Evolutionary conservation across 2,888 invertebrate genomes (phyloP).

Genomic region (Masnerella sp.): DNA sequence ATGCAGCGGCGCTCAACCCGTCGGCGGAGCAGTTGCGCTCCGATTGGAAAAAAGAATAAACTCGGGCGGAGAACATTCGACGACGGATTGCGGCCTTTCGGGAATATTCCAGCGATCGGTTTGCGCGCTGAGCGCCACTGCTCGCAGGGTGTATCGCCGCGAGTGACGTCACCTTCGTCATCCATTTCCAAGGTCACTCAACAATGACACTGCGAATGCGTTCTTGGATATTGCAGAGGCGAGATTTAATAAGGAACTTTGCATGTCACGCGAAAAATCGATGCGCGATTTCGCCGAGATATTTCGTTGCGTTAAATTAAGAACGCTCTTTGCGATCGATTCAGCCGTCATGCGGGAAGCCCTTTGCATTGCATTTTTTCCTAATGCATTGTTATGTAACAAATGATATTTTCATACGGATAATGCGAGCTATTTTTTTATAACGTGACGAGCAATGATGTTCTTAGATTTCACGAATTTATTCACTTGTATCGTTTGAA

Average conservation of each 20-base stretch:
- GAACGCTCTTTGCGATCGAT: slow-evolving; percentile 38
- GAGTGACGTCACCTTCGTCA: slow-evolving; percentile 57
- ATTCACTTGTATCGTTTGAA: no score
- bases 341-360: slow-evolving; percentile 28
- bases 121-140: slow-evolving; percentile 45
- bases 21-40: no score
- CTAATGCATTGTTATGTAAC: slow-evolving; percentile 11
- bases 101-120: slow-evolving; percentile 35
- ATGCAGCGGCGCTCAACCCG: slow-evolving; percentile 27
- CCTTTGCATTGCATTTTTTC: slow-evolving; percentile 37
- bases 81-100: no score
- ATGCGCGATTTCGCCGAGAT: slow-evolving; percentile 24
- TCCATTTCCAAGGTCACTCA: slow-evolving; percentile 58
- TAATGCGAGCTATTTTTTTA: slow-evolving; percentile 3
- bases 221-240: slow-evolving; percentile 49
- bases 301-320: slow-evolving; percentile 27
- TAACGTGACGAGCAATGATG: no score
- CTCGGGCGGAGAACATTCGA: no score
- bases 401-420: slow-evolving; percentile 14
- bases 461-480: no score
- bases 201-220: slow-evolving; percentile 57
- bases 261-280: slow-evolving; percentile 49
- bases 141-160: slow-evolving; percentile 53
- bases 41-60: no score
- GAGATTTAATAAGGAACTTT: slow-evolving; percentile 51